Percentiles rank a stretch among this genome's conserved stretches.
Evolutionary conservation across 2,797 vertebrate genomes (phyloP).

Genomic region (Falco cherrug): DNA sequence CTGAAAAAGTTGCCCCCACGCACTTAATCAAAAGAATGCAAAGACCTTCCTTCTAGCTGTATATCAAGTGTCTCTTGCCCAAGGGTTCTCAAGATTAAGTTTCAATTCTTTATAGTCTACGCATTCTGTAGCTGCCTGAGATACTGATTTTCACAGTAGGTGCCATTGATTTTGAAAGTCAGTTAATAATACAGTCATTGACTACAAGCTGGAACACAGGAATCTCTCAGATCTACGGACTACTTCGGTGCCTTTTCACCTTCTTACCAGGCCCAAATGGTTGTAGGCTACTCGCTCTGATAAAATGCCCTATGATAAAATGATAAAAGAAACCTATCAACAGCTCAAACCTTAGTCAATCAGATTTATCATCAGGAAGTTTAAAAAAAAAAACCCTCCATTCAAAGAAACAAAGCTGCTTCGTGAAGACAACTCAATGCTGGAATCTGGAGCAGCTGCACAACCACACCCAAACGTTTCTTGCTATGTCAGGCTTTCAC

Average conservation of each 20-base stretch:
- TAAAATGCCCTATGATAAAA: neutral
- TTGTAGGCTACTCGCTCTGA: neutral
- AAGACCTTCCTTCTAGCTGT: neutral
- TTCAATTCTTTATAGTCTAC: neutral
- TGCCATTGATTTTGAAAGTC: neutral
- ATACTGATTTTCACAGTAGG: neutral
- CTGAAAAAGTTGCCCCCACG: neutral
- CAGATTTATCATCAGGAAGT: neutral
- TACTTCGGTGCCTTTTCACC: neutral
- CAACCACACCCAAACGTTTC: neutral
- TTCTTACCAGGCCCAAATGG: neutral
- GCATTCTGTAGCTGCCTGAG: neutral
- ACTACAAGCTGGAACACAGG: neutral
- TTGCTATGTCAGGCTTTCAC: neutral
- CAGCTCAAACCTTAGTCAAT: neutral
- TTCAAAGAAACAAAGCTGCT: neutral
- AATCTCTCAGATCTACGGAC: neutral
- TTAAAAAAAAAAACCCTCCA: accelerated
- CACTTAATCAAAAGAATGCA: neutral
- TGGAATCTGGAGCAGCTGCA: neutral
- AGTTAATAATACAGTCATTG: neutral
- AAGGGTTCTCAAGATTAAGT: neutral
- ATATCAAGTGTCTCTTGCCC: neutral
- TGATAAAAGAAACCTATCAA: neutral
- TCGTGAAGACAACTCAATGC: neutral